These are phyloP conservation scores for Beris morrisii DNA, from an alignment of 2,888 invertebrate genomes.

Conservation along the genomic window DNA sequence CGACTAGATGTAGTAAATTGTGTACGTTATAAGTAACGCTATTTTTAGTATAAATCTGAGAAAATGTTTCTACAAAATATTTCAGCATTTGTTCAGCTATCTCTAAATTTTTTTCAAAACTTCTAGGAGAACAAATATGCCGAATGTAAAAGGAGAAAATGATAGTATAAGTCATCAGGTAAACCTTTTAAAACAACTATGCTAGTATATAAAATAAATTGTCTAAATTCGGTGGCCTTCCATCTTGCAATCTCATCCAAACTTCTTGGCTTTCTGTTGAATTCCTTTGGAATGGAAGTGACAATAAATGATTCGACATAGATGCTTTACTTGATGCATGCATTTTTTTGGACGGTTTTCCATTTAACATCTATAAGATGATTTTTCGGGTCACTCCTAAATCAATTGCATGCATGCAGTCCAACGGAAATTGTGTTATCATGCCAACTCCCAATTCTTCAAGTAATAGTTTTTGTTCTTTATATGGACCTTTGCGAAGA, in stretches of 20 bases:
- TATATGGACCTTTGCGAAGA: slow-evolving; percentile 26
- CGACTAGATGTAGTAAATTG: slow-evolving; percentile 35
- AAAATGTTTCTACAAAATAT: slow-evolving; percentile 35
- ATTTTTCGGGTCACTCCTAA: slow-evolving; percentile 9
- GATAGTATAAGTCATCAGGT: slow-evolving; percentile 34
- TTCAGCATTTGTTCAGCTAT: slow-evolving; percentile 24
- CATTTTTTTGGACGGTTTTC: background rate
- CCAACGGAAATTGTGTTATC: slow-evolving; percentile 12
- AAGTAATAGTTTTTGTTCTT: slow-evolving; percentile 1
- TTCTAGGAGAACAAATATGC: slow-evolving; percentile 29
- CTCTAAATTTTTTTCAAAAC: slow-evolving; percentile 25
- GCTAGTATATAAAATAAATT: slow-evolving; percentile 36
- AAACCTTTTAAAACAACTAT: slow-evolving; percentile 34
- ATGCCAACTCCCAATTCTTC: slow-evolving; percentile 12
- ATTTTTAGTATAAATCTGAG: slow-evolving; percentile 36
- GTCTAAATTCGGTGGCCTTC: slow-evolving; percentile 36
- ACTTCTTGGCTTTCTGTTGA: slow-evolving; percentile 33
- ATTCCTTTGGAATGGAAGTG: slow-evolving; percentile 32
- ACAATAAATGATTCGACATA: slow-evolving; percentile 24
- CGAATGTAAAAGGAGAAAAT: slow-evolving; percentile 35
- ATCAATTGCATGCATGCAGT: background rate
- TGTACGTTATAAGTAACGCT: slow-evolving; percentile 37
- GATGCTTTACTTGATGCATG: slow-evolving; percentile 12
- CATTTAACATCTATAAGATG: background rate
- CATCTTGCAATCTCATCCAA: slow-evolving; percentile 35